A percentile compares a stretch with the other conserved stretches of the same genome.
Conservation (phyloP, 2,797 vertebrate genomes). For the Triplophysa yarkandensis region DNA sequence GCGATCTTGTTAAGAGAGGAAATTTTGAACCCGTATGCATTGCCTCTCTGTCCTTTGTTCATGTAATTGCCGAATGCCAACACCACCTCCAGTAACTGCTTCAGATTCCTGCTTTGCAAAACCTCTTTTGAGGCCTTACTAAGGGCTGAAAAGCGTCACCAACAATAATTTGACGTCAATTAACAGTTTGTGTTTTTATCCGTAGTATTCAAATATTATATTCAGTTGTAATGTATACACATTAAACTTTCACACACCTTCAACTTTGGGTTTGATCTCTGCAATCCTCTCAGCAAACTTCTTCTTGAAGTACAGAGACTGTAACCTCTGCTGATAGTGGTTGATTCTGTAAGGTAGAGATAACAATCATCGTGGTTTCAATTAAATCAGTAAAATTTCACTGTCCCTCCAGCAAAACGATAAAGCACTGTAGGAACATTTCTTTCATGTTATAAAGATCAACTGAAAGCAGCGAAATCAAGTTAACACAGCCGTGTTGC, state of each 20-base stretch:
- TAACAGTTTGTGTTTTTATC: background rate
- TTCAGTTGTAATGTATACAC: background rate
- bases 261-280: constrained; percentile 96
- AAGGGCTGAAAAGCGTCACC: constrained; percentile 76
- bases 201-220: too few relatives aligned
- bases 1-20: constrained; percentile 98
- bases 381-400: constrained; percentile 16
- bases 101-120: constrained; percentile 87
- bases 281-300: constrained; percentile 97
- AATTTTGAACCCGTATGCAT: constrained; percentile 95
- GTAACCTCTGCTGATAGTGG: constrained; percentile 95
- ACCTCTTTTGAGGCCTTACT: constrained; percentile 87
- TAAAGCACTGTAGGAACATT: constrained; percentile 20
- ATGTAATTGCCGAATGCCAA: constrained; percentile 99
- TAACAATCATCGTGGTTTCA: constrained; percentile 1
- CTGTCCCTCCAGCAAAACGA: background rate
- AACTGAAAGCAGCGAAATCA: constrained; percentile 21
- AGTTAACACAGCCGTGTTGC: constrained; percentile 11
- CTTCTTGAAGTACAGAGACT: constrained; percentile 97
- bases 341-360: constrained; percentile 83
- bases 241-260: constrained; percentile 73
- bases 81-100: constrained; percentile 95
- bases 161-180: background rate
- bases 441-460: constrained; percentile 14
- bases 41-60: constrained; percentile 98